These are phyloP conservation scores for Tinamus guttatus DNA, from an alignment of 2,113 vertebrate genomes.

Conservation along the genomic window DNA sequence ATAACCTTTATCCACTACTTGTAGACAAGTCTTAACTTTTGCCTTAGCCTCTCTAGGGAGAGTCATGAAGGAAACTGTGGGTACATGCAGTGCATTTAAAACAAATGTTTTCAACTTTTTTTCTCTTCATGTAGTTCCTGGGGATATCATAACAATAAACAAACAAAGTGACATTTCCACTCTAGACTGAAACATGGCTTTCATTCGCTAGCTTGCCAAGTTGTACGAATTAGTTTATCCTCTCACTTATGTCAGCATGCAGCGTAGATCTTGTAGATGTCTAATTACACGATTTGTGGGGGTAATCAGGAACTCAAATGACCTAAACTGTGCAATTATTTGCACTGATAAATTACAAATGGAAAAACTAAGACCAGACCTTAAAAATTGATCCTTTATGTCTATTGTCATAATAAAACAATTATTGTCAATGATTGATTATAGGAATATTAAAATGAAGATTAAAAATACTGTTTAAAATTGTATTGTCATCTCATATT, in stretches of 20 bases:
- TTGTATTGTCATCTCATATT: neutral
- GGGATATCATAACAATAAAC: conserved; percentile 37
- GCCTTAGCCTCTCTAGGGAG: neutral
- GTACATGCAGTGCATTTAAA: neutral
- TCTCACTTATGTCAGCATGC: conserved; percentile 1
- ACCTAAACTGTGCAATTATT: conserved; percentile 36
- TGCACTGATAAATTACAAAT: conserved; percentile 42
- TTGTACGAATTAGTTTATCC: conserved; percentile 23
- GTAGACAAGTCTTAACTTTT: neutral
- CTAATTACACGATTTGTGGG: conserved; percentile 53
- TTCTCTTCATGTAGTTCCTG: neutral
- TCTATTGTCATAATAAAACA: conserved; percentile 61
- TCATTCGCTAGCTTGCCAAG: conserved; percentile 5
- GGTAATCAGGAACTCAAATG: conserved; percentile 42
- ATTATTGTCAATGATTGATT: conserved; percentile 49
- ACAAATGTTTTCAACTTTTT: conserved; percentile 16
- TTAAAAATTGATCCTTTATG: conserved; percentile 63
- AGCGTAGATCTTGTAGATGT: neutral
- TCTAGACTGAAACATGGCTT: conserved; percentile 23
- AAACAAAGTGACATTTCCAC: conserved; percentile 33
- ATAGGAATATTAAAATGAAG: conserved; percentile 57
- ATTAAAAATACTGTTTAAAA: conserved; percentile 23
- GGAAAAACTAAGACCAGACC: conserved; percentile 54
- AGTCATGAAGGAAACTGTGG: neutral
- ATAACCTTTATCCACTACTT: neutral